Base-by-base conservation (phyloP, 2,113 vertebrate species). In the Shinisaurus crocodilurus region DNA sequence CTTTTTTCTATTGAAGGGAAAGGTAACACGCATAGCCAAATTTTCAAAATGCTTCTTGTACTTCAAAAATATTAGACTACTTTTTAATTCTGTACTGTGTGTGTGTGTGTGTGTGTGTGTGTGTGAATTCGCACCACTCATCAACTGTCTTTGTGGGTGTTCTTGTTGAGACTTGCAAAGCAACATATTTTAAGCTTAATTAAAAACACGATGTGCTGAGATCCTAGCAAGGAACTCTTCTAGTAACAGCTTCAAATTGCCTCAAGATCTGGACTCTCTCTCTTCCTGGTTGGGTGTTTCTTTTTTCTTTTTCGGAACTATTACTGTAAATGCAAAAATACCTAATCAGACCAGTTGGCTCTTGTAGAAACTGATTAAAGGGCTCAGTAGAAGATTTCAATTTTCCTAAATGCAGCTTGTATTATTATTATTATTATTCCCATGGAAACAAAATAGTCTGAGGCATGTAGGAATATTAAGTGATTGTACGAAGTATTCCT, bases 131-230 rank as follows among this genome's bases (percentile, higher is more conserved):
- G 84, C 48, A 29, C 9, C 81, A 0, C 91, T 90, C 92, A 82
- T 86, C 84, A 92, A 27, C 69, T 82, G n/a, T 80, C 69, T 80
- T 89, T 32, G 79, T 60, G 50, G 70, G 92, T 77, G 50, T 92
- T 96, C 94, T 37, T 94, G 94, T 93, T 94, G 89, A 92, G 87
- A 91, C 90, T 95, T 95, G 92, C 37, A 93, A 48, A 5, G 0
- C 50, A 23, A 63, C 77, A 83, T 91, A 85, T 50, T 91, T 95
- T 93, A 89, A 90, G 82, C 90, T 83, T 93, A 91, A 91, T 92
- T 89, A 88, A 89, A 94, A 84, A 0, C 1, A 89, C 89, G 84
- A 82, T 74, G 34, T 86, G n/a, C 0, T 86, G 86, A 88, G 81
- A 45, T 37, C 43, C 81, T 88, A 43, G 89, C 82, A 77, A 82